phyloP scores from a whole-genome alignment of 1,140 invertebrate genomes.

The Bombus ignitus region DNA sequence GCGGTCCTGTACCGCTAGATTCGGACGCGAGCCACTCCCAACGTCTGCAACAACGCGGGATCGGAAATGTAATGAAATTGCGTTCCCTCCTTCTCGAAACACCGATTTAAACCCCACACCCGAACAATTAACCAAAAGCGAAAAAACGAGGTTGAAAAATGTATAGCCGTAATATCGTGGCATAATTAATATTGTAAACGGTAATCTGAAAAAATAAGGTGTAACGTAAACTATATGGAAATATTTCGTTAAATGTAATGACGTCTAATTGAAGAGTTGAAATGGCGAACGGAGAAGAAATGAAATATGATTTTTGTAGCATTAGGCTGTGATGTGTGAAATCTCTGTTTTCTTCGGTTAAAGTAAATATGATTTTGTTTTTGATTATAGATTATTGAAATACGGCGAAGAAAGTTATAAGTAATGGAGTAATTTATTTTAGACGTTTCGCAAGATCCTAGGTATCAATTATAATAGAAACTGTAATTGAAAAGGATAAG shows the following conservation, averaged over 20 bases:
- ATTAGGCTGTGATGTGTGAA: too few species aligned
- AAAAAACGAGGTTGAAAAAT: background rate
- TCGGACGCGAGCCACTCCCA: slow-evolving; percentile 14
- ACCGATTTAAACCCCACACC: background rate
- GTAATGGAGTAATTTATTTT: too few species aligned
- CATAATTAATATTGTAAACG: background rate
- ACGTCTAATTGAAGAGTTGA: background rate
- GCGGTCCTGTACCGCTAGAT: slow-evolving; percentile 9
- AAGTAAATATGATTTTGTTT: too few species aligned
- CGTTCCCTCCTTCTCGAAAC: background rate
- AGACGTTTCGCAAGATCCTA: too few species aligned
- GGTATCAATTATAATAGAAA: too few species aligned
- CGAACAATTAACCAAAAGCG: background rate
- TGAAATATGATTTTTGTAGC: too few species aligned
- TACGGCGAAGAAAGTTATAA: too few species aligned
- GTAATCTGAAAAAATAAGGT: background rate
- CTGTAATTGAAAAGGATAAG: too few species aligned
- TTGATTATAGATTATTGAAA: too few species aligned
- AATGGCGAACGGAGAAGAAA: too few species aligned
- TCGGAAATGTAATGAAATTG: slow-evolving; percentile 23
- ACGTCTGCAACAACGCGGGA: slow-evolving; percentile 25
- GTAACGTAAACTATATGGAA: background rate
- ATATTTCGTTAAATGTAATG: background rate
- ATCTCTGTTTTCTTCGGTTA: too few species aligned
- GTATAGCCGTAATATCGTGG: background rate